These are phyloP conservation scores for Hymenochirus boettgeri DNA, from an alignment of 2,113 vertebrate species.

Conservation along the genomic window DNA sequence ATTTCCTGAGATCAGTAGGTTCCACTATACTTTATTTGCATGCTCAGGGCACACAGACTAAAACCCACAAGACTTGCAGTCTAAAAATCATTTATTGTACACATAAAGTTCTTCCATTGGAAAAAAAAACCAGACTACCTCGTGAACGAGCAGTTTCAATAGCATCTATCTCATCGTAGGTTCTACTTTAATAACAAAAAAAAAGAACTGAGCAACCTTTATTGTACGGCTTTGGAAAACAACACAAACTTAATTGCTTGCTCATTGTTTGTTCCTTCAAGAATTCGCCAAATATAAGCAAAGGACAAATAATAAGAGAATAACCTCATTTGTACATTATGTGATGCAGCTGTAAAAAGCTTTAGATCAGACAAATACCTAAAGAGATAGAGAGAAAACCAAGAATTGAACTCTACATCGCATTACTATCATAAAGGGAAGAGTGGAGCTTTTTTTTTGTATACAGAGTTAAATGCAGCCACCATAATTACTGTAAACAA, in stretches of 20 bases:
- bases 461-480: neutral
- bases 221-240: neutral
- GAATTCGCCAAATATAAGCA: neutral
- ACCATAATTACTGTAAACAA: slow-evolving; percentile 18
- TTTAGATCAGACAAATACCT: slow-evolving; percentile 22
- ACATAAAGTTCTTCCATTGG: no score
- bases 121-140: no score
- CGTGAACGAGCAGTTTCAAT: no score
- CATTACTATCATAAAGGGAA: neutral
- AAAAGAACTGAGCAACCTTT: neutral
- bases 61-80: no score
- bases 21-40: no score
- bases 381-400: slow-evolving; percentile 4
- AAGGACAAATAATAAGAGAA: neutral
- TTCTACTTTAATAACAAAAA: no score
- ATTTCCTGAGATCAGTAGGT: no score
- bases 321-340: slow-evolving; percentile 17
- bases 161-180: no score
- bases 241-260: neutral
- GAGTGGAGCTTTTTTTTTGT: neutral
- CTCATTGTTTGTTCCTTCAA: slow-evolving; percentile 2
- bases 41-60: no score
- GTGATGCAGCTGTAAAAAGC: slow-evolving; percentile 21
- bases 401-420: slow-evolving; percentile 12
- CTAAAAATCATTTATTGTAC: no score